A percentile compares a stretch with the other conserved stretches of the same genome.
phyloP scores from a whole-genome alignment of 1,140 invertebrate genomes.

The Drosophila varians region DNA sequence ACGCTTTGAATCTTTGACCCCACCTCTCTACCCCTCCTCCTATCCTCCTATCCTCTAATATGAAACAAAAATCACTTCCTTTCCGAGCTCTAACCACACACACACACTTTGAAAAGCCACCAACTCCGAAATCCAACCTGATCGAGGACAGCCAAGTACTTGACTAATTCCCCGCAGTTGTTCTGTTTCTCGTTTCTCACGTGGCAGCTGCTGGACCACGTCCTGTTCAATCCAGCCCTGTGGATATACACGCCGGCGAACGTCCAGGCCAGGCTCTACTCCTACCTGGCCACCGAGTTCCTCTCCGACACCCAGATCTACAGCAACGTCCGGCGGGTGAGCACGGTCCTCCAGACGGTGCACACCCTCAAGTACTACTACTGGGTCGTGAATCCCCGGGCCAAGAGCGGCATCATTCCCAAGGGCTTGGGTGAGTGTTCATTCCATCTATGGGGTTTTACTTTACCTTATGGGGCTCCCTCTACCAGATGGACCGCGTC shows the following conservation, averaged over 20 bases:
- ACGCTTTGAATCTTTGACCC: constrained; percentile 6
- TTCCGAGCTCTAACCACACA: constrained; percentile 19
- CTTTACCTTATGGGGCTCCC: no score
- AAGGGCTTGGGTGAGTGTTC: constrained; percentile 93
- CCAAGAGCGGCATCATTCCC: constrained; percentile 96
- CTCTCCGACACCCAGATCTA: constrained; percentile 98
- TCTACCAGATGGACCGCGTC: constrained; percentile 93
- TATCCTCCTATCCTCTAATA: not conserved
- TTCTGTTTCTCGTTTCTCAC: constrained; percentile 91
- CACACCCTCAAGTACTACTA: constrained; percentile 99
- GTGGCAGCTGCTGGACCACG: constrained; percentile 98
- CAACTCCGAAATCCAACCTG: constrained; percentile 24
- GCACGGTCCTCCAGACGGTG: constrained; percentile 98
- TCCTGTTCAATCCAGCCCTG: constrained; percentile 98
- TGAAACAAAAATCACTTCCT: constrained; percentile 16
- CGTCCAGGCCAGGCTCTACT: constrained; percentile 98
- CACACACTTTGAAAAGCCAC: constrained; percentile 6
- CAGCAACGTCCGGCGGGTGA: constrained; percentile 97
- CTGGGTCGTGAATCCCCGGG: constrained; percentile 97
- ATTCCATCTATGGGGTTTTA: not conserved
- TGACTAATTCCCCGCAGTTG: constrained; percentile 86
- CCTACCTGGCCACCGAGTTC: constrained; percentile 98
- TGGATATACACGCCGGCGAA: constrained; percentile 99
- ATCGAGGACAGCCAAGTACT: constrained; percentile 80
- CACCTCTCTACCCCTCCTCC: constrained; percentile 5